These are phyloP conservation scores for Scelioninae gen. 2 DNA, from an alignment of 2,888 invertebrate species.

Conservation along the genomic window DNA sequence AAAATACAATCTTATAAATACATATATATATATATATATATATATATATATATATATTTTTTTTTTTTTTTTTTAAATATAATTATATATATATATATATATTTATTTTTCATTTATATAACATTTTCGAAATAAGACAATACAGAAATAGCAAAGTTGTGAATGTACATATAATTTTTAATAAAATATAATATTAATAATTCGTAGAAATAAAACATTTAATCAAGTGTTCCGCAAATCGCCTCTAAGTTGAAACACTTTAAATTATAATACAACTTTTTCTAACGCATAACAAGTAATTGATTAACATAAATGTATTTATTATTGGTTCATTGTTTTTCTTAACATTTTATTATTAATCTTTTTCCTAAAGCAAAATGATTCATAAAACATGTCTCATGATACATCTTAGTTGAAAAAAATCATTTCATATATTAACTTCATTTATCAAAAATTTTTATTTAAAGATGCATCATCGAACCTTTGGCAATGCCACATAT, in stretches of 20 bases:
- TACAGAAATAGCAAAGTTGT: too few relatives aligned
- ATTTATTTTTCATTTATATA: too few relatives aligned
- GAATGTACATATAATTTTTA: not conserved
- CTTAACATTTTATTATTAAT: not conserved
- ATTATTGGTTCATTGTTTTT: not conserved
- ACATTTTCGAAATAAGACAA: too few relatives aligned
- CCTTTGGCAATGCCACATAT: slow-evolving; percentile 46
- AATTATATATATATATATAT: too few relatives aligned
- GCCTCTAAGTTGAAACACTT: too few relatives aligned
- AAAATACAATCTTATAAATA: too few relatives aligned
- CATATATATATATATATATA: too few relatives aligned
- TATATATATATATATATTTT: too few relatives aligned
- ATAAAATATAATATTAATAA: slow-evolving; percentile 5
- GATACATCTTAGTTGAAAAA: slow-evolving; percentile 30
- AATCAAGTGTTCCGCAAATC: too few relatives aligned
- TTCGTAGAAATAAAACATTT: slow-evolving; percentile 1
- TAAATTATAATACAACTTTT: too few relatives aligned
- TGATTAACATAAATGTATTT: not conserved
- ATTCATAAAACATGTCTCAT: slow-evolving; percentile 15
- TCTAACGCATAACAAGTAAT: not conserved
- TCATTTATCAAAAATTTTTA: slow-evolving; percentile 23
- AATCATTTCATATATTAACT: slow-evolving; percentile 3
- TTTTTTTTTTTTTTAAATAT: too few relatives aligned
- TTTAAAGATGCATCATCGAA: slow-evolving; percentile 47
- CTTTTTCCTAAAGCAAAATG: slow-evolving; percentile 24